A percentile compares a stretch with the other conserved stretches of the same genome.
Conservation (phyloP, 2,797 vertebrate genomes). For the Mus caroli region DNA sequence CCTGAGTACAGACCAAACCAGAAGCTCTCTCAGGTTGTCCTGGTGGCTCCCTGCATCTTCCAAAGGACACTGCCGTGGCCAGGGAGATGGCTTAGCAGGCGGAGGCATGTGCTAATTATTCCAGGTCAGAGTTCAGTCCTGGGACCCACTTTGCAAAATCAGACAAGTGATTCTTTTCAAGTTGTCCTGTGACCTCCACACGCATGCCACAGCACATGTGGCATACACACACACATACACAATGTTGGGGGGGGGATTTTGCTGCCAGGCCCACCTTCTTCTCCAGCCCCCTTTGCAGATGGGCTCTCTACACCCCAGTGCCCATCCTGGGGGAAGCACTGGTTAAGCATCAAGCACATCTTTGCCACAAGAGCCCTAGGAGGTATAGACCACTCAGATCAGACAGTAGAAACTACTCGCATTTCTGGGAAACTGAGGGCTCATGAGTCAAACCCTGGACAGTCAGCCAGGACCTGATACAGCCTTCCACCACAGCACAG, state of each 20-base stretch:
- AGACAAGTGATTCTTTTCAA: not conserved
- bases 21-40: not conserved
- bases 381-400: not conserved
- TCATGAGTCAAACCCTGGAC: not conserved
- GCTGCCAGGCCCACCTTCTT: not conserved
- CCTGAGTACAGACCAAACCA: not conserved
- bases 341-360: not conserved
- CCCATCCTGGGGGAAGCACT: accelerated
- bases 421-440: not conserved
- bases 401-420: not conserved
- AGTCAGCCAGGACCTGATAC: not conserved
- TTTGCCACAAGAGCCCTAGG: not conserved
- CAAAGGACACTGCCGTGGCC: not conserved
- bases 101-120: not conserved
- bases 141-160: not conserved
- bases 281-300: not conserved
- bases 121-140: not conserved
- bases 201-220: not conserved
- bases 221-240: not conserved
- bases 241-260: not conserved
- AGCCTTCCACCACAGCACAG: not conserved
- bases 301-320: not conserved
- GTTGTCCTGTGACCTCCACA: not conserved
- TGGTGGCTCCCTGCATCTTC: not conserved
- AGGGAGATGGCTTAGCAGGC: not conserved